A percentile compares a stretch with the other conserved stretches of the same genome.
Conservation (phyloP, 2,888 invertebrate species). For the Tetragonisca angustula region DNA sequence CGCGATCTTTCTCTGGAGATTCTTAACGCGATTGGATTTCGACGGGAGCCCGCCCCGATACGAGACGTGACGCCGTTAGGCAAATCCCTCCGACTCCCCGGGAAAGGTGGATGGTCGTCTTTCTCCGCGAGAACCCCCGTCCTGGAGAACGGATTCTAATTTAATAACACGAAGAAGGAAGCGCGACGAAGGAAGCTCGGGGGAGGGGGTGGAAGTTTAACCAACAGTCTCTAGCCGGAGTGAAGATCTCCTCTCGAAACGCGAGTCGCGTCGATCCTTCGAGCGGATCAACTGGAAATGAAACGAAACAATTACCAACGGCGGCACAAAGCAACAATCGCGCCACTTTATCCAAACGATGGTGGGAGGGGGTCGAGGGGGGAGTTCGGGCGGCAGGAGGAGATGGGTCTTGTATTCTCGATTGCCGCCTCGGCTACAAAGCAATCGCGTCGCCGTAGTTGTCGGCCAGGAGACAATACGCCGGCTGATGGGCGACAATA, state of each 20-base stretch:
- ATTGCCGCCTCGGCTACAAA: slow-evolving; percentile 37
- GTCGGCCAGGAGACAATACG: slow-evolving; percentile 43
- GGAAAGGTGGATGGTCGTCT: neutral
- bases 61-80: neutral
- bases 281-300: neutral
- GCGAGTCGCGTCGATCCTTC: neutral
- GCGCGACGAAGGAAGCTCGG: neutral
- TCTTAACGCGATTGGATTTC: slow-evolving; percentile 11
- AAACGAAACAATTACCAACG: slow-evolving; percentile 26
- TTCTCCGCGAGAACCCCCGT: neutral
- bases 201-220: neutral
- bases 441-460: slow-evolving; percentile 22
- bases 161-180: neutral
- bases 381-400: too few relatives aligned
- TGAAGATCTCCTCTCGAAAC: too few relatives aligned
- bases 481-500: slow-evolving; percentile 45
- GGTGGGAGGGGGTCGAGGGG: neutral
- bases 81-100: neutral
- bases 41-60: neutral
- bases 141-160: neutral
- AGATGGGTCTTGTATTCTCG: slow-evolving; percentile 16
- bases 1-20: neutral
- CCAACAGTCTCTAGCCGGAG: neutral
- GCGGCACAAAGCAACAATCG: slow-evolving; percentile 15
- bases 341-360: slow-evolving; percentile 16